Evolutionary conservation across 2,888 invertebrate genomes (phyloP), one percentile per base, ranked within the genome.

Genomic region (Catonia carolina): DNA sequence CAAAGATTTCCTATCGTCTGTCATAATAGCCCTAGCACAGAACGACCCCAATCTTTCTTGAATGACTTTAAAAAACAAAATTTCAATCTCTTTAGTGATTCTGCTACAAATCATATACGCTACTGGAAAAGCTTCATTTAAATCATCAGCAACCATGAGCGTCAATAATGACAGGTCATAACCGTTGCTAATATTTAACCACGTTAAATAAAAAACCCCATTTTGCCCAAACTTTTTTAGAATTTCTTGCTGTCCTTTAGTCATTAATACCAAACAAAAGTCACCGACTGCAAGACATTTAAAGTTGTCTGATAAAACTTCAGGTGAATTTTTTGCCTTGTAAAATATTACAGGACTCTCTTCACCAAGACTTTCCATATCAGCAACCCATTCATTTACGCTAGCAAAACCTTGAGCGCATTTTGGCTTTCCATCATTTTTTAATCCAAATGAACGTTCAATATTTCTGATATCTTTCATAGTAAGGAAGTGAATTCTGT

Each of bases 51-150:
- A 47, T 31, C 58, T 55, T 8, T 47, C 45, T n/a, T 55, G 57
- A 14, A 60, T 55, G 3, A 37, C 18, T 27, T 55, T 56, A 48
- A 62, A 60, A 52, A 63, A 62, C 17, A 59, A 55, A 18, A 55
- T 39, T 35, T 58, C 56, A 15, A 59, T 57, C 23, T 55, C 48
- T 27, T 54, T 55, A 14, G 33, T 37, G 33, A 53, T 15, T 18
- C 56, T 55, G 18, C 55, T 61, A 23, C 60, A 59, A 37, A 63
- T 56, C 62, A 62, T 60, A 17, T 60, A 63, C 53, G 55, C 55
- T 27, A 63, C 61, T 14, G 63, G 63, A 7, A 61, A 31, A 53
- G 56, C 62, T 27, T 57, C 60, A 47, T 62, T 60, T 27, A 60
- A 54, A 53, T 61, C 61, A 50, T 63, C 63, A 39, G 59, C 52